phyloP scores from a whole-genome alignment of 1,140 invertebrate species.

The Elymnias hypermnestra region DNA sequence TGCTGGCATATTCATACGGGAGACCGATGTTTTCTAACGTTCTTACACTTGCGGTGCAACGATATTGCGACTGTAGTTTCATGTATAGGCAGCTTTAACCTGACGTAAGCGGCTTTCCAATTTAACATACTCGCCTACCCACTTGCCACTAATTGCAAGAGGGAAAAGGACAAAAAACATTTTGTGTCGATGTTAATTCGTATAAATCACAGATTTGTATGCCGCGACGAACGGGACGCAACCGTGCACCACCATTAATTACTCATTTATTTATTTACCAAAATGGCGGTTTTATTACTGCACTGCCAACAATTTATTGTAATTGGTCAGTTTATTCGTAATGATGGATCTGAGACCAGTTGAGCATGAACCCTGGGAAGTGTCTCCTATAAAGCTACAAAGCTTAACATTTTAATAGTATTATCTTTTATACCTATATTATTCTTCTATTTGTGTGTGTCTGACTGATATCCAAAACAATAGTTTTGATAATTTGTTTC shows the following conservation, averaged over 20 bases:
- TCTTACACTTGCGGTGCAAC: no score
- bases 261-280: slow-evolving; percentile 44
- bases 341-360: slow-evolving; percentile 10
- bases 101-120: slow-evolving; percentile 20
- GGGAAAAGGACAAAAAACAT: slow-evolving; percentile 21
- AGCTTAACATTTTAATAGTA: background rate
- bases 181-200: slow-evolving; percentile 29
- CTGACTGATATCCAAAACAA: no score
- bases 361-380: slow-evolving; percentile 4
- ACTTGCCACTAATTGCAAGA: slow-evolving; percentile 30
- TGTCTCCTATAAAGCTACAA: slow-evolving; percentile 1
- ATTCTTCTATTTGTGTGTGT: no score
- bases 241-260: slow-evolving; percentile 25
- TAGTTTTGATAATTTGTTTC: no score
- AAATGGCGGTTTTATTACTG: slow-evolving; percentile 37
- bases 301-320: slow-evolving; percentile 35
- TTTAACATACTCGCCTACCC: slow-evolving; percentile 21
- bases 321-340: slow-evolving; percentile 30
- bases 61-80: no score
- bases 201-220: slow-evolving; percentile 37
- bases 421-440: no score
- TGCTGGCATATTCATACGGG: no score
- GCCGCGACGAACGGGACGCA: slow-evolving; percentile 20
- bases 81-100: no score
- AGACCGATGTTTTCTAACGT: no score